Evolutionary conservation across 2,113 vertebrate genomes (phyloP).

Genomic region (Takifugu bimaculatus): DNA sequence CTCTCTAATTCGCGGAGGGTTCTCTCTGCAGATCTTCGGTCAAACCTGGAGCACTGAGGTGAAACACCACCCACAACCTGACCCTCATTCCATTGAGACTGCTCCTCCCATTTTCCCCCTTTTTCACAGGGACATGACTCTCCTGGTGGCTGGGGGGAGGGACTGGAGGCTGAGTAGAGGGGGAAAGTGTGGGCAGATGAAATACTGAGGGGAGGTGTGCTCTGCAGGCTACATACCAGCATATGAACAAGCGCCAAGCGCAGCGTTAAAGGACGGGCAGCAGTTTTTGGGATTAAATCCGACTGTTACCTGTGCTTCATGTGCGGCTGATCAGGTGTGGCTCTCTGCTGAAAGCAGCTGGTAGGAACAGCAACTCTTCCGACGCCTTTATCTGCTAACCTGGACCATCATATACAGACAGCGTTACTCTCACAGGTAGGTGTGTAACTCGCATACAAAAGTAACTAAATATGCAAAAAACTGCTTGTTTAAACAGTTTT

Average conservation of each 20-base stretch:
- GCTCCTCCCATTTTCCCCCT: slow-evolving; percentile 28
- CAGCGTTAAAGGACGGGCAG: slow-evolving; percentile 29
- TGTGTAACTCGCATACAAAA: slow-evolving; percentile 1
- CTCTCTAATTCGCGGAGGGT: slow-evolving; percentile 26
- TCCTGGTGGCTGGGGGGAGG: slow-evolving; percentile 5
- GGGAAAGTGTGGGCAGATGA: slow-evolving; percentile 43
- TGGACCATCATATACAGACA: slow-evolving; percentile 2
- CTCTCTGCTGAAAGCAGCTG: slow-evolving; percentile 2
- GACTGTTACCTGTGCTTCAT: slow-evolving; percentile 28
- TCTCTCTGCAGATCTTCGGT: slow-evolving; percentile 21
- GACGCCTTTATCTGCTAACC: slow-evolving; percentile 9
- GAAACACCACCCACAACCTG: not conserved
- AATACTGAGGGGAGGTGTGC: slow-evolving; percentile 60
- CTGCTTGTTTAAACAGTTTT: too few species aligned
- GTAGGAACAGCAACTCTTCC: slow-evolving; percentile 14
- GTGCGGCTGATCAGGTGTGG: slow-evolving; percentile 19
- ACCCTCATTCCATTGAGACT: slow-evolving; percentile 5
- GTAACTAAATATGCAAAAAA: too few species aligned
- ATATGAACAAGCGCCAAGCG: slow-evolving; percentile 40
- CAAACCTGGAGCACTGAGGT: slow-evolving; percentile 20
- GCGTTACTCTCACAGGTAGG: slow-evolving; percentile 50
- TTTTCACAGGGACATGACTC: slow-evolving; percentile 39
- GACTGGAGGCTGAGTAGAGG: slow-evolving; percentile 41
- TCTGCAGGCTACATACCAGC: slow-evolving; percentile 47
- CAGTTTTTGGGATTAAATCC: slow-evolving; percentile 24